These are phyloP conservation scores for Chionis minor DNA, from an alignment of 2,113 vertebrate genomes.

Conservation along the genomic window DNA sequence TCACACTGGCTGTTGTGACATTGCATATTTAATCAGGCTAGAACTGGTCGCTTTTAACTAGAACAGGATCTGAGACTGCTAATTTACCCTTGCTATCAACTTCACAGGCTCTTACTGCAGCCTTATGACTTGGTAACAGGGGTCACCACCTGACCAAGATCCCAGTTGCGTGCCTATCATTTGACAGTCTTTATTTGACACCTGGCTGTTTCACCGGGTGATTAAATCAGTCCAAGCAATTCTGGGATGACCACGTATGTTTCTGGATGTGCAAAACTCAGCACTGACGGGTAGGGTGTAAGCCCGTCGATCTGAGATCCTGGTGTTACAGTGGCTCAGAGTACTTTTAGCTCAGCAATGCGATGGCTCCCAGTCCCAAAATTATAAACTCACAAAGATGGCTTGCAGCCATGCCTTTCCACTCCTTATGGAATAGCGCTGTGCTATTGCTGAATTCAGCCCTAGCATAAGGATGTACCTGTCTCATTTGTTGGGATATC, in stretches of 20 bases:
- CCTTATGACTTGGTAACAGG: neutral
- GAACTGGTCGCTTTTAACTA: slow-evolving; percentile 3
- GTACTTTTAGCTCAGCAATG: neutral
- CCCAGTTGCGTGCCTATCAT: neutral
- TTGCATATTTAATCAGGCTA: slow-evolving; percentile 54
- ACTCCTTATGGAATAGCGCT: neutral
- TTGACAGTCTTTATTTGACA: neutral
- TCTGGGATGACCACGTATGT: neutral
- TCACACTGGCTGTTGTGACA: slow-evolving; percentile 41
- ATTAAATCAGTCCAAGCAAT: neutral
- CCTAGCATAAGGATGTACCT: neutral
- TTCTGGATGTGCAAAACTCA: neutral
- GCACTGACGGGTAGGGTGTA: neutral
- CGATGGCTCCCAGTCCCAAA: neutral
- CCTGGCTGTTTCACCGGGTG: neutral
- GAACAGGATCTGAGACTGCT: slow-evolving; percentile 27
- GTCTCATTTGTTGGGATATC: neutral
- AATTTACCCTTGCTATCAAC: slow-evolving; percentile 18
- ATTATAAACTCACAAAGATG: neutral
- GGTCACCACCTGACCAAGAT: neutral
- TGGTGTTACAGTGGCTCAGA: neutral
- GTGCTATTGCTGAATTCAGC: neutral
- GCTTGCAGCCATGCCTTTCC: neutral
- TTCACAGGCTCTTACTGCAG: neutral
- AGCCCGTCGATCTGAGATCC: neutral